phyloP scores from a whole-genome alignment of 2,797 vertebrate species.

The Gadopsis bispinosus region DNA sequence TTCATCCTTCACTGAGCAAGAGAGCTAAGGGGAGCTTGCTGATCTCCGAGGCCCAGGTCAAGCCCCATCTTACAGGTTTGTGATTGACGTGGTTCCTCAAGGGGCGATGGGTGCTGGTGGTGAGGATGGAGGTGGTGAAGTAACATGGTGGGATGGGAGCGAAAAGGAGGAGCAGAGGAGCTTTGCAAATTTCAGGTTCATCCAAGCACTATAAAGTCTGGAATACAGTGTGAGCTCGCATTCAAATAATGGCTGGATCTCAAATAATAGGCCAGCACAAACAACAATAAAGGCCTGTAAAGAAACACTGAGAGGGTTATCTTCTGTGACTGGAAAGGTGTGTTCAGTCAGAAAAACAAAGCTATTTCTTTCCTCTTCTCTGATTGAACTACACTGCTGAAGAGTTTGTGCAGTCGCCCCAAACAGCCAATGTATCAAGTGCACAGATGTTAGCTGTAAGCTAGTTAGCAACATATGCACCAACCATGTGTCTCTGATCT shows the following conservation, averaged over 20 bases:
- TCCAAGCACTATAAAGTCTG: too few species aligned
- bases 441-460: too few species aligned
- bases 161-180: slow-evolving; percentile 15
- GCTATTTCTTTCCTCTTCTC: background rate
- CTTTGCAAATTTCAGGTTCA: too few species aligned
- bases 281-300: too few species aligned
- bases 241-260: background rate
- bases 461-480: too few species aligned
- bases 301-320: too few species aligned
- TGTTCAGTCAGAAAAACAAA: background rate
- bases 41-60: slow-evolving; percentile 56
- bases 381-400: too few species aligned
- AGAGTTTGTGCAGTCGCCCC: too few species aligned
- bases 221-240: too few species aligned
- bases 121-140: slow-evolving; percentile 23
- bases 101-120: slow-evolving; percentile 33
- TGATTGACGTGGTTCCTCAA: slow-evolving; percentile 70
- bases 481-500: too few species aligned
- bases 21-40: slow-evolving; percentile 64
- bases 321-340: background rate
- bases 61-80: slow-evolving; percentile 51
- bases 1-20: slow-evolving; percentile 76
- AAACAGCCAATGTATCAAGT: too few species aligned
- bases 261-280: too few species aligned
- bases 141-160: slow-evolving; percentile 15